Evolutionary conservation across 53 echinoderm and acorn worm species (phyloP).

Genomic region (Temnopleurus reevesii): DNA sequence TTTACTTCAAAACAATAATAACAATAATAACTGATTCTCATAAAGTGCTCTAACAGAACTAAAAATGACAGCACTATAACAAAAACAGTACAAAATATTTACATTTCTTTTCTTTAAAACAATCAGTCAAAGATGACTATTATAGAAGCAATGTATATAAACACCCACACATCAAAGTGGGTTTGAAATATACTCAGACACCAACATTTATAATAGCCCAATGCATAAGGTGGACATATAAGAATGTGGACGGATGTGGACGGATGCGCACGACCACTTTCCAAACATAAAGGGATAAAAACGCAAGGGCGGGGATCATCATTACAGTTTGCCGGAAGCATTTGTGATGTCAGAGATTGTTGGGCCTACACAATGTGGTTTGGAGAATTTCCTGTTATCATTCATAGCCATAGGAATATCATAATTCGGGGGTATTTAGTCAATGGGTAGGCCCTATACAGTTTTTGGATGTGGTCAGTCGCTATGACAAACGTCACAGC

Average conservation of each 20-base stretch:
- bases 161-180: not conserved
- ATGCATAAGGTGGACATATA: slow-evolving; percentile 20
- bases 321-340: not conserved
- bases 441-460: not conserved
- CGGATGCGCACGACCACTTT: not conserved
- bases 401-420: not conserved
- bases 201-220: not conserved
- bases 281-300: not conserved
- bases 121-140: not conserved
- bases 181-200: not conserved
- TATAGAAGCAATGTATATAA: not conserved
- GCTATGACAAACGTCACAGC: not conserved
- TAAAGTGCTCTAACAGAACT: no score
- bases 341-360: slow-evolving; percentile 1
- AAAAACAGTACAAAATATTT: not conserved
- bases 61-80: no score
- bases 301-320: not conserved
- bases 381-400: not conserved
- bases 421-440: not conserved
- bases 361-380: not conserved
- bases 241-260: no score
- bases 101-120: not conserved
- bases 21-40: no score
- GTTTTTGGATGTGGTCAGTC: not conserved
- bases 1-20: no score